Conservation (phyloP, 2,797 vertebrate species). For the Lacerta agilis region DNA sequence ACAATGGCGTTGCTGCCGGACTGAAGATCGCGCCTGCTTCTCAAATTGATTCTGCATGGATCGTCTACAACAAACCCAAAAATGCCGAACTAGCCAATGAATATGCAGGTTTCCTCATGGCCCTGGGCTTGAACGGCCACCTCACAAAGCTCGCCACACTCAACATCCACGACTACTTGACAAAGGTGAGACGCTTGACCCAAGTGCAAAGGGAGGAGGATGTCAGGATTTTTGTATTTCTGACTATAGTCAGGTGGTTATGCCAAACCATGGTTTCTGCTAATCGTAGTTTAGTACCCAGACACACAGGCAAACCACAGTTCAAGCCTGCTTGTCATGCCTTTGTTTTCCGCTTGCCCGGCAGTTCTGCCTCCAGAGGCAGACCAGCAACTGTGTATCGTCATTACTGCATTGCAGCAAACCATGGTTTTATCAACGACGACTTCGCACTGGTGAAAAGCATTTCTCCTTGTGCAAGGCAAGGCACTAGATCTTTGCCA, state of each 20-base stretch:
- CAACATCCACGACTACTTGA: slow-evolving; percentile 97
- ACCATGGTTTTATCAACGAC: background rate
- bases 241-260: background rate
- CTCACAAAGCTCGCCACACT: slow-evolving; percentile 96
- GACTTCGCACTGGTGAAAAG: background rate
- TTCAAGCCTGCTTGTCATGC: background rate
- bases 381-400: background rate
- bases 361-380: background rate
- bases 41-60: slow-evolving; percentile 97
- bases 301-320: background rate
- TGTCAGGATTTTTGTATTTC: background rate
- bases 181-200: slow-evolving; percentile 84
- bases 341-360: background rate
- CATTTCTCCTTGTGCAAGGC: background rate
- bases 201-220: rapidly evolving
- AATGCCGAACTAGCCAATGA: slow-evolving; percentile 95
- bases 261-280: background rate
- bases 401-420: background rate
- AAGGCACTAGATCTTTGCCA: background rate
- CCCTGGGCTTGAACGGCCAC: slow-evolving; percentile 94
- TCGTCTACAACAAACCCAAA: slow-evolving; percentile 98
- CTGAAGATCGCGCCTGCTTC: slow-evolving; percentile 96
- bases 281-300: background rate
- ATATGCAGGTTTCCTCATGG: slow-evolving; percentile 98
- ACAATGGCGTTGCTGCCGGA: slow-evolving; percentile 95